Percentiles rank a stretch among this genome's conserved stretches.
Evolutionary conservation across 2,113 vertebrate species (phyloP).

Genomic region (Myanophis thanlyinensis): DNA sequence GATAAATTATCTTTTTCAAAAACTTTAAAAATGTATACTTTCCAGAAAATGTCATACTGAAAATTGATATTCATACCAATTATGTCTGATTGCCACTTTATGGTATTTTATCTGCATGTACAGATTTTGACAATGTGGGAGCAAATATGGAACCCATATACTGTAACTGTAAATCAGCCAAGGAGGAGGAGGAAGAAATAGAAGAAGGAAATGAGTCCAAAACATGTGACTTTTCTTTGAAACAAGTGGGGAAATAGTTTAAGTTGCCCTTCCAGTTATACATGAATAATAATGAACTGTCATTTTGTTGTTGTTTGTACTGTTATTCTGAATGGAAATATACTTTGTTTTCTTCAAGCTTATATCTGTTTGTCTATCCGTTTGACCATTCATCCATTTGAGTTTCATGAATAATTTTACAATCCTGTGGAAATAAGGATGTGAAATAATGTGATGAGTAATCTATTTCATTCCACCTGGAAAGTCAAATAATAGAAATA

Average conservation of each 20-base stretch:
- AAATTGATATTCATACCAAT: background rate
- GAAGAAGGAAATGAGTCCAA: background rate
- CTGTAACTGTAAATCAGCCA: background rate
- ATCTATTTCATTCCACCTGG: background rate
- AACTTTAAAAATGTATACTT: background rate
- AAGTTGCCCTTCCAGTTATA: background rate
- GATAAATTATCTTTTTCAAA: background rate
- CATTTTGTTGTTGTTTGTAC: background rate
- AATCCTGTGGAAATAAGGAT: constrained; percentile 6
- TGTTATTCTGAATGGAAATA: background rate
- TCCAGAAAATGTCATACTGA: background rate
- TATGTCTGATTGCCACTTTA: background rate
- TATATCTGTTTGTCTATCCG: background rate
- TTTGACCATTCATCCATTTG: background rate
- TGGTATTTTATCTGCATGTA: background rate
- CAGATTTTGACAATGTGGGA: background rate
- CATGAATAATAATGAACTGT: background rate
- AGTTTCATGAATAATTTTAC: constrained; percentile 5
- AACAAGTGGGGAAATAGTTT: background rate
- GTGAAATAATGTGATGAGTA: background rate
- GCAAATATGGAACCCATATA: background rate
- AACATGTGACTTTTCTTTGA: background rate
- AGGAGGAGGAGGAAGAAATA: background rate
- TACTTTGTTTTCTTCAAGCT: background rate
- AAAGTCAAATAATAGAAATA: constrained; percentile 8